Percentiles rank a stretch among this genome's conserved stretches.
phyloP scores from a whole-genome alignment of 1,140 invertebrate species.

The Dinothrombium tinctorium region DNA sequence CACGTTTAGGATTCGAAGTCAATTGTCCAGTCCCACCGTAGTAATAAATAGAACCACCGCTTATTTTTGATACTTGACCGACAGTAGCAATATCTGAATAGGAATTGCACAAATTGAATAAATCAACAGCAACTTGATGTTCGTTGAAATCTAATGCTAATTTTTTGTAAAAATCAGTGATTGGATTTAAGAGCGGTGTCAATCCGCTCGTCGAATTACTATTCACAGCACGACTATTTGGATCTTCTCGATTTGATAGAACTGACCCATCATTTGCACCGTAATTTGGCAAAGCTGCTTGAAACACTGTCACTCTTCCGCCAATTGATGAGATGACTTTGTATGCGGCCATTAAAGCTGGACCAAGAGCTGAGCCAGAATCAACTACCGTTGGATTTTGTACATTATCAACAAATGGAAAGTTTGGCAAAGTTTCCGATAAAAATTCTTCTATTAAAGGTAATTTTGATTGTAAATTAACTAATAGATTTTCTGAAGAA shows the following conservation, averaged over 20 bases:
- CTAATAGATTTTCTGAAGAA: conserved; percentile 57
- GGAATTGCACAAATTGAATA: conserved; percentile 78
- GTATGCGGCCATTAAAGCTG: conserved; percentile 70
- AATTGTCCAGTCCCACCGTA: conserved; percentile 55
- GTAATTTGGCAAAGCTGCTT: conserved; percentile 64
- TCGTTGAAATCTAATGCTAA: conserved; percentile 83
- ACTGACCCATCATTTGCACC: conserved; percentile 45
- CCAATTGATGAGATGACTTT: conserved; percentile 79
- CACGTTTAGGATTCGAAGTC: not conserved
- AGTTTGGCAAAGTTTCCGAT: conserved; percentile 5
- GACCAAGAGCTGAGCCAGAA: conserved; percentile 57
- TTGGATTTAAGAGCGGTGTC: conserved; percentile 29
- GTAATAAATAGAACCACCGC: conserved; percentile 77
- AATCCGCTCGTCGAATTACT: conserved; percentile 22
- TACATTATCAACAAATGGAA: not conserved
- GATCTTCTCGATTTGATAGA: conserved; percentile 59
- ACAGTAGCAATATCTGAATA: conserved; percentile 84
- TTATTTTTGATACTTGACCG: conserved; percentile 78
- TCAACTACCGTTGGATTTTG: conserved; percentile 22
- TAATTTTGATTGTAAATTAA: conserved; percentile 63
- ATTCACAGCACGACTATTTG: conserved; percentile 49
- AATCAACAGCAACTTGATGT: conserved; percentile 83
- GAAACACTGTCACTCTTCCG: conserved; percentile 80
- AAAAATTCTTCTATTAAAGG: conserved; percentile 23
- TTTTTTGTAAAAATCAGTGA: conserved; percentile 95